Base-by-base conservation (phyloP, 2,888 invertebrate genomes). In the Antheraea assamensis region DNA sequence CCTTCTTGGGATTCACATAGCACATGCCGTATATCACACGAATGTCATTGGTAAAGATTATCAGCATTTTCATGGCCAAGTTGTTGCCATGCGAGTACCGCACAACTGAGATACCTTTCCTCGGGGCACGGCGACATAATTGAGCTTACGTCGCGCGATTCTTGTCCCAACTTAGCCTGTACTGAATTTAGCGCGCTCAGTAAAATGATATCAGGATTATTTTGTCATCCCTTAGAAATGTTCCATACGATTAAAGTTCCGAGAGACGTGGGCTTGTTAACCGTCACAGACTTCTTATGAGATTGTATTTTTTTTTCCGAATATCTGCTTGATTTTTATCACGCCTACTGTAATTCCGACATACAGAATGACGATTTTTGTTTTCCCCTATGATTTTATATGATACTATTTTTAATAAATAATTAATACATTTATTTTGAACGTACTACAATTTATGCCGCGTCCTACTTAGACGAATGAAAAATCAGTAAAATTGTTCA, bases 41-140 rank as follows among this genome's bases (percentile, higher is more conserved):
- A n/a, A n/a, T n/a, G n/a, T n/a, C 85, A 94, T 94, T 85, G 78
- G 78, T 85, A 87, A 27, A 94, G 87, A 76, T 90, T 90, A 31
- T 89, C 91, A 0, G 85, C 81, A 66, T 83, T 78, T 3, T 71
- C 76, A 76, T 93, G 92, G 0, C 93, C 93, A 3, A 94, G 86
- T 72, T 90, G 88, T 77, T 92, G 91, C 94, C 94, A 94, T 1
- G 94, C 94, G 58, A 94, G 87, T 61, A 94, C 31, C 2, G 94
- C 93, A 74, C 92, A 93, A 5, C 87, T 81, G 31, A 94, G 75
- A 75, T 94, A 83, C 72, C 90, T 87, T 49, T 90, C 85, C 75
- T 88, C 90, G 0, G 89, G 83, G 8, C 78, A 73, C 74, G 87
- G 81, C 0, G 85, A 75, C 27, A 82, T 75, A 58, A 85, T 74